Conservation (phyloP, 2,888 invertebrate genomes). For the Xestia sexstrigata region DNA sequence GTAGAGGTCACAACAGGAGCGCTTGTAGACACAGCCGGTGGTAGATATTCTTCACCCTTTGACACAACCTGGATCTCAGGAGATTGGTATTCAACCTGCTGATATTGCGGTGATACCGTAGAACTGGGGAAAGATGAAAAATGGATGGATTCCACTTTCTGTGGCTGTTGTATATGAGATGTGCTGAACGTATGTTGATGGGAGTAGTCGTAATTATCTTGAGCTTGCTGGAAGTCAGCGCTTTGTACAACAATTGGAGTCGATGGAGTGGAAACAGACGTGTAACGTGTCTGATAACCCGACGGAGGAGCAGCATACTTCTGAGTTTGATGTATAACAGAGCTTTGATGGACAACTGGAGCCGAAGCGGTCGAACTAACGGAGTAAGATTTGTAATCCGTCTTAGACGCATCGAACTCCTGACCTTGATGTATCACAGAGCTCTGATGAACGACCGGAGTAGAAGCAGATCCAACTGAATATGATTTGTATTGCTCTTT, state of each 20-base stretch:
- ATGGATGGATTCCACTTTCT: slow-evolving; percentile 79
- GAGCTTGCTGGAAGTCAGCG: slow-evolving; percentile 65
- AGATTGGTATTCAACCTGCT: slow-evolving; percentile 79
- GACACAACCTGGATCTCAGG: slow-evolving; percentile 85
- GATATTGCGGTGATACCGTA: slow-evolving; percentile 76
- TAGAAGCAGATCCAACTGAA: slow-evolving; percentile 74
- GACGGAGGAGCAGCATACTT: slow-evolving; percentile 77
- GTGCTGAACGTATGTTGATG: slow-evolving; percentile 77
- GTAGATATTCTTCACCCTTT: slow-evolving; percentile 85
- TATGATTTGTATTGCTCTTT: slow-evolving; percentile 78
- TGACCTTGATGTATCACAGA: slow-evolving; percentile 73
- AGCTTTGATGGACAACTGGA: slow-evolving; percentile 78
- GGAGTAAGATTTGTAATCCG: slow-evolving; percentile 76
- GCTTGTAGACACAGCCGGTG: slow-evolving; percentile 79
- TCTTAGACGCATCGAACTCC: slow-evolving; percentile 76
- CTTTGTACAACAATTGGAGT: slow-evolving; percentile 69
- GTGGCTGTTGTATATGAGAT: slow-evolving; percentile 76
- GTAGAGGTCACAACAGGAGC: slow-evolving; percentile 77
- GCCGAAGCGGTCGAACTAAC: slow-evolving; percentile 75
- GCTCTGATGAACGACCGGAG: slow-evolving; percentile 76
- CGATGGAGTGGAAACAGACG: slow-evolving; percentile 73
- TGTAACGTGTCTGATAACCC: slow-evolving; percentile 72
- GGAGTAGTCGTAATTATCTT: slow-evolving; percentile 74
- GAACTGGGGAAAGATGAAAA: slow-evolving; percentile 77
- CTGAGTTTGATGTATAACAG: slow-evolving; percentile 74